These are phyloP conservation scores for Andrena hattorfiana DNA, from an alignment of 2,888 invertebrate species.

Conservation along the genomic window DNA sequence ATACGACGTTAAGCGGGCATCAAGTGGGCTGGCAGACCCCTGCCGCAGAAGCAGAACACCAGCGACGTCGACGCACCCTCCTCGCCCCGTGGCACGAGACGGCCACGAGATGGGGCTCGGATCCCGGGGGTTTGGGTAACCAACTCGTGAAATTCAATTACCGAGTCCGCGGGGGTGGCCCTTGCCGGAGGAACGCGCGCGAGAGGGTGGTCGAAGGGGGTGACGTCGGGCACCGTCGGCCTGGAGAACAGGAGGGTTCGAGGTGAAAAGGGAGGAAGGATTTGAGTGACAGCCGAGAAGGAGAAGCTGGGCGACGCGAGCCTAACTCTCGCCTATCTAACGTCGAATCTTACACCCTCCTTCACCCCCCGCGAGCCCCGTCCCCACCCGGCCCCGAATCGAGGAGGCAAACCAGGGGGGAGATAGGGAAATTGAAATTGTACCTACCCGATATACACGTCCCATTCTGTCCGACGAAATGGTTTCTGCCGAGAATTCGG, in stretches of 20 bases:
- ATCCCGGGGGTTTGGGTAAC: conserved; percentile 82
- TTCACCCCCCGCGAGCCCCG: conserved; percentile 33
- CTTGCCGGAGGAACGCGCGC: conserved; percentile 68
- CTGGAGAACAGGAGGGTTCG: conserved; percentile 56
- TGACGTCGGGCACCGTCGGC: conserved; percentile 50
- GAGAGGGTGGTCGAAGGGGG: conserved; percentile 65
- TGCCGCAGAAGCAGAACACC: conserved; percentile 46
- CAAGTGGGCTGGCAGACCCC: conserved; percentile 73
- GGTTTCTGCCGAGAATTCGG: conserved; percentile 42
- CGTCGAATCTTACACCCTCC: conserved; percentile 73
- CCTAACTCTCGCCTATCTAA: conserved; percentile 78
- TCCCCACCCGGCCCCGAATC: conserved; percentile 21
- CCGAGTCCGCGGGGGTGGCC: conserved; percentile 80
- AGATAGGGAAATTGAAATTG: conserved; percentile 82
- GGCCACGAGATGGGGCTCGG: conserved; percentile 61
- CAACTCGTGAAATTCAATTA: conserved; percentile 85
- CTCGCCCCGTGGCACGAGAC: conserved; percentile 59
- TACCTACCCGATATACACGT: conserved; percentile 72
- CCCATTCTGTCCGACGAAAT: conserved; percentile 61
- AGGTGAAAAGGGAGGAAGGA: conserved; percentile 73
- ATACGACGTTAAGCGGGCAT: conserved; percentile 80
- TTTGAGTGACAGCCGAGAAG: conserved; percentile 83
- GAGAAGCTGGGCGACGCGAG: conserved; percentile 78
- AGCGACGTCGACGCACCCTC: conserved; percentile 51
- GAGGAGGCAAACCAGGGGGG: conserved; percentile 69